A percentile compares a stretch with the other conserved stretches of the same genome.
Evolutionary conservation across 2,888 invertebrate genomes (phyloP).

Genomic region (Cabera pusaria): DNA sequence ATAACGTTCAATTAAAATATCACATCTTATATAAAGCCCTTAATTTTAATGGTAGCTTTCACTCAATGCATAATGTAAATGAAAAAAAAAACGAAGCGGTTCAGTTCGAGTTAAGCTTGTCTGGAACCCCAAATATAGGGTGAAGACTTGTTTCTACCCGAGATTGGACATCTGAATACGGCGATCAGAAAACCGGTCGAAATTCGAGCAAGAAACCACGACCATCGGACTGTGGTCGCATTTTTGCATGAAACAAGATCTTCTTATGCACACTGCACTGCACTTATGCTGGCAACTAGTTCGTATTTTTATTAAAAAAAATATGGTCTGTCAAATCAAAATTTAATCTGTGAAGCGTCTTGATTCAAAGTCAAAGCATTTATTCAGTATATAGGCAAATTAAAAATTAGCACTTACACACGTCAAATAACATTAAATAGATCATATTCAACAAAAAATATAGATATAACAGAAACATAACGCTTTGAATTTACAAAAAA

Average conservation of each 20-base stretch:
- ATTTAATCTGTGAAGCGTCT: no score
- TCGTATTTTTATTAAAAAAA: no score
- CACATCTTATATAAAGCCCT: neutral
- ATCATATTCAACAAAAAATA: no score
- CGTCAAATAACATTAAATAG: no score
- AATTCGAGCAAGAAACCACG: conserved; percentile 50
- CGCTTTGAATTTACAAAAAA: no score
- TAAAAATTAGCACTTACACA: no score
- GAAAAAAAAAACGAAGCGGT: conserved; percentile 27
- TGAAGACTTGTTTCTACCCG: conserved; percentile 44
- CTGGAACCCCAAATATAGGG: conserved; percentile 44
- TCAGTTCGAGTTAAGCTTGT: conserved; percentile 26
- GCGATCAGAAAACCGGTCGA: conserved; percentile 60
- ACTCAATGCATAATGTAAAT: conserved; percentile 6
- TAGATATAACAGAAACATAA: no score
- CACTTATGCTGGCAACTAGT: no score
- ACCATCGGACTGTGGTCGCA: conserved; percentile 46
- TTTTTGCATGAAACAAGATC: conserved; percentile 70
- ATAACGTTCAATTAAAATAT: no score
- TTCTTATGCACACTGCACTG: conserved; percentile 39
- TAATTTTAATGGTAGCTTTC: conserved; percentile 22
- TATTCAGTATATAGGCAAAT: no score
- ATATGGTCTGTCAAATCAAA: no score
- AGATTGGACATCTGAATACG: conserved; percentile 43
- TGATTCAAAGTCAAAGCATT: no score